Evolutionary conservation across 2,797 vertebrate genomes (phyloP), one percentile per base, ranked within the genome.

Genomic region (Ceyx erithaca): DNA sequence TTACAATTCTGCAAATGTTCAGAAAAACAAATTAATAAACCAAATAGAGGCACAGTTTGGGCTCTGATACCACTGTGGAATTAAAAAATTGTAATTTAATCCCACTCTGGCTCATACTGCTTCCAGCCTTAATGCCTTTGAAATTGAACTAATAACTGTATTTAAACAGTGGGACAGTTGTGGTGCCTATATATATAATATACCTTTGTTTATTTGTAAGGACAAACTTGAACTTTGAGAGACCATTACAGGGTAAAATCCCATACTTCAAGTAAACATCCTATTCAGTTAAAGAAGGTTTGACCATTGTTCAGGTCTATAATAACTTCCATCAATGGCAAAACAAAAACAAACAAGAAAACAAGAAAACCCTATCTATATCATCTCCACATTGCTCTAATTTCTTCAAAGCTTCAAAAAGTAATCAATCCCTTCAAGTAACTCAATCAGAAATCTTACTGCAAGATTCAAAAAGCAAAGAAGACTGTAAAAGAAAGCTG

Each of bases 11-110:
- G 88, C 77, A 92, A 96, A 92, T 78, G 90, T 94, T 95, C 87
- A 94, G 77, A 95, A 95, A 92, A 96, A 90, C 93, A 97, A 89
- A 95, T 90, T 93, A 92, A 94, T 92, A 94, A 94, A 91, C 62
- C 73, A 88, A 92, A 89, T 73, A 94, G 75, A 94, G 49, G 68
- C 61, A 89, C 30, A 54, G 64, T 77, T 89, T 95, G 84, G 90
- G 94, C 87, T 88, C 91, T 72, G 64, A 93, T 93, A 91, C 48
- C 54, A 54, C 46, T 68, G 63, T 43, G 71, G 76, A 95, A 93
- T 63, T 33, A 92, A 92, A 61, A 77, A 84, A 68, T 85, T 88
- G 71, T 89, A 94, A 91, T 52, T 66, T 68, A 96, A 96, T 88
- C 87, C 82, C 62, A 62, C 0, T 2, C 23, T 80, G 85, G 71